Evolutionary conservation across 1,140 invertebrate species (phyloP), one percentile per base, ranked within the genome.

Genomic region (Heliothis subflexa): DNA sequence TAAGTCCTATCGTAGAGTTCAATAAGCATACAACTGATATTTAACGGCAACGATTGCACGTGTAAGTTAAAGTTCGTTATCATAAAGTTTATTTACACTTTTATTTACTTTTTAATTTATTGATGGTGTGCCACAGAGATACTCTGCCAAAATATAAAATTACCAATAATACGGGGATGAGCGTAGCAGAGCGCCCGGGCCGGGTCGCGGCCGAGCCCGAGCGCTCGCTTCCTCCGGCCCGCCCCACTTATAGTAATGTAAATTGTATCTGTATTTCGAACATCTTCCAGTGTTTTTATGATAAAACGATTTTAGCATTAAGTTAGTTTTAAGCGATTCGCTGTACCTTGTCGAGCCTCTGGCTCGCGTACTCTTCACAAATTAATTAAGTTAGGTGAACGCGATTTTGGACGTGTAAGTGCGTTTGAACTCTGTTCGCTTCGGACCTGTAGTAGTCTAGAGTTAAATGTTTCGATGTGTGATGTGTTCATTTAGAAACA

Each of bases 101-200:
- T 94, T 94, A 92, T 93, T 94, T 94, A 91, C 85, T 91, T 88
- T 91, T 93, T 94, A 89, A 94, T 94, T 95, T 94, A 93, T 94
- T 90, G 86, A 93, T 92, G 93, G 93, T 94, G 94, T 95, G 94
- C 94, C 94, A 95, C 94, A 94, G 91, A 93, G 91, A 92, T 94
- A 94, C 91, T 95, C 93, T 95, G 94, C 94, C 93, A 95, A 95
- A 95, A 92, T 94, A 94, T 93, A 90, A 94, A 92, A 93, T 93
- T 94, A 94, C 92, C 94, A 90, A 89, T 94, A 88, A 78, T 86
- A 80, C 85, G 81, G 85, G 89, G 88, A 86, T 80, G 78, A 79
- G 88, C 66, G 57, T 77, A 68, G 62, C 77, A 81, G 79, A 78
- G 83, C 81, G 50, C 40, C 18, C 40, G 50, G 75, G 62, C 66